Evolutionary conservation across 2,888 invertebrate species (phyloP).

Genomic region (Caradrina kadenii): DNA sequence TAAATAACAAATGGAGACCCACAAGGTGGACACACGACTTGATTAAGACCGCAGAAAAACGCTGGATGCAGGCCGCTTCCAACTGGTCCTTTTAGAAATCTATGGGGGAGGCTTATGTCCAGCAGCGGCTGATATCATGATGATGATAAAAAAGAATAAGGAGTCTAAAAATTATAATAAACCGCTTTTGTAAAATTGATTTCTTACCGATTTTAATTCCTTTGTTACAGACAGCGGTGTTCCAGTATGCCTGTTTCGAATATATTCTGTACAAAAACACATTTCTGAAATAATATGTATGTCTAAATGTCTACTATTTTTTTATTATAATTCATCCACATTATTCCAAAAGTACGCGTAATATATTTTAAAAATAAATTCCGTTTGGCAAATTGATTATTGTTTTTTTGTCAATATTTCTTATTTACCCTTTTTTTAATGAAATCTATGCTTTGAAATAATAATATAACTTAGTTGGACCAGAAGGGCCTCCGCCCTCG

Average conservation of each 20-base stretch:
- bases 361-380: not conserved
- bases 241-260: not conserved
- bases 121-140: too few relatives aligned
- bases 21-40: too few relatives aligned
- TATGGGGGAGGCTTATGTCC: too few relatives aligned
- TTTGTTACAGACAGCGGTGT: conserved; percentile 16
- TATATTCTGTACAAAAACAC: not conserved
- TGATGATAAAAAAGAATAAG: not conserved
- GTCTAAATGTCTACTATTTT: not conserved
- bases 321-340: not conserved
- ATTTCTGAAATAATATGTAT: not conserved
- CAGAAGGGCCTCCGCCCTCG: too few relatives aligned
- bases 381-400: not conserved
- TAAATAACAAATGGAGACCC: too few relatives aligned
- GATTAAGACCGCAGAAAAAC: too few relatives aligned
- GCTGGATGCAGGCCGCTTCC: too few relatives aligned
- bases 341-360: not conserved
- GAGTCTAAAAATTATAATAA: not conserved
- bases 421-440: too few relatives aligned
- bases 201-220: not conserved
- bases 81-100: too few relatives aligned
- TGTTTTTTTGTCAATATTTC: not conserved
- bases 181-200: not conserved
- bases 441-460: too few relatives aligned
- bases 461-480: too few relatives aligned